Evolutionary conservation across 2,797 vertebrate genomes (phyloP).

Genomic region (Anableps anableps): DNA sequence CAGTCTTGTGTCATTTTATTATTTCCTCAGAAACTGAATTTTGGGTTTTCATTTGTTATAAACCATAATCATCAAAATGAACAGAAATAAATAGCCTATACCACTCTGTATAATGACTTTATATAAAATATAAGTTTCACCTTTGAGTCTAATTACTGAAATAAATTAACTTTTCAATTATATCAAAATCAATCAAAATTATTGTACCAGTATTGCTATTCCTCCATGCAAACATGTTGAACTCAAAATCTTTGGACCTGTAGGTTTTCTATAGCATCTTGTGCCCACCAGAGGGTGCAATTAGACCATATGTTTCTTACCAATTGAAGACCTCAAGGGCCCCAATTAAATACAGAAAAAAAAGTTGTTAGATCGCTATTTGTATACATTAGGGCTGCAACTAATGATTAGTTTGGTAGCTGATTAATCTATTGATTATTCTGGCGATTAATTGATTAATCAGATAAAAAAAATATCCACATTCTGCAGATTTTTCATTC

Average conservation of each 20-base stretch:
- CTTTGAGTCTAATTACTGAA: neutral
- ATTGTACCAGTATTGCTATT: neutral
- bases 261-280: neutral
- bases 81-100: neutral
- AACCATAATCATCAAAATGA: neutral
- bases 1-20: neutral
- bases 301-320: neutral
- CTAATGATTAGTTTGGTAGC: no score
- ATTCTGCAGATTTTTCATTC: no score
- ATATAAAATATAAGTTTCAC: neutral
- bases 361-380: neutral
- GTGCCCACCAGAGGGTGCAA: slow-evolving; percentile 40
- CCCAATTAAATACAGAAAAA: neutral
- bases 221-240: neutral
- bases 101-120: neutral
- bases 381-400: no score
- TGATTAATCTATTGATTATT: no score
- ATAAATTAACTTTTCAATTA: neutral
- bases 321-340: neutral
- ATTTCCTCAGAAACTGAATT: neutral
- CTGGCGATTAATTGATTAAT: no score
- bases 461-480: no score
- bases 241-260: neutral
- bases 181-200: neutral
- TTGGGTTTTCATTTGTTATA: neutral